Percentiles rank a stretch among this genome's conserved stretches.
These are phyloP conservation scores for Neotoxoptera formosana DNA, from an alignment of 1,140 invertebrate genomes.

Conservation along the genomic window DNA sequence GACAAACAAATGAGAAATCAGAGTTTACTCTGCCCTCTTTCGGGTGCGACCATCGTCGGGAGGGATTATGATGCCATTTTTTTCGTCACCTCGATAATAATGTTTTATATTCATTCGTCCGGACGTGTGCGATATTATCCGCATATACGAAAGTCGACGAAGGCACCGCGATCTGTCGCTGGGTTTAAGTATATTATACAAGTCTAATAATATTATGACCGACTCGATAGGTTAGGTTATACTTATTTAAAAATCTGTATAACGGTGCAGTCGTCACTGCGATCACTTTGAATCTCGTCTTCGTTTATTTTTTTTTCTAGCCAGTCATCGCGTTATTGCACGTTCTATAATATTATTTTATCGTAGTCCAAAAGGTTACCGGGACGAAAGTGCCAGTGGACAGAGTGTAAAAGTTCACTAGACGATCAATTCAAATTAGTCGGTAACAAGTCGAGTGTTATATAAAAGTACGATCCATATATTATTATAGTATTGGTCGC, in stretches of 20 bases:
- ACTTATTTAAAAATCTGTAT: not conserved
- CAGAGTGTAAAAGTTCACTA: conserved; percentile 6
- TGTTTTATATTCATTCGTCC: not conserved
- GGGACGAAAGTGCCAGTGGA: conserved; percentile 29
- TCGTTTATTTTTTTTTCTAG: not conserved
- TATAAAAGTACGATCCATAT: not conserved
- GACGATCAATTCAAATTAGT: not conserved
- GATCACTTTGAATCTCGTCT: not conserved
- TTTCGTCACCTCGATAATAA: not conserved
- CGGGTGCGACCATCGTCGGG: too few relatives aligned
- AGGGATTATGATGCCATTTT: not conserved
- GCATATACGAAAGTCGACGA: not conserved
- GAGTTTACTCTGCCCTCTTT: not conserved
- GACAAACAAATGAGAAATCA: too few relatives aligned
- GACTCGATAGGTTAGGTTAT: too few relatives aligned
- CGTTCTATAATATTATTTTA: not conserved
- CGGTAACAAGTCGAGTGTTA: not conserved
- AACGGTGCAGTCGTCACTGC: not conserved
- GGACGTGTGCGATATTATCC: not conserved
- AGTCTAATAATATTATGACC: not conserved
- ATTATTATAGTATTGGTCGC: too few relatives aligned
- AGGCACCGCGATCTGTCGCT: not conserved
- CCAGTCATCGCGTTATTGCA: not conserved
- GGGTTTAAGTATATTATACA: not conserved
- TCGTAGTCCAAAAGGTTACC: conserved; percentile 29